A percentile compares a stretch with the other conserved stretches of the same genome.
Conservation (phyloP, 2,113 vertebrate species). For the Chlorocebus sabaeus region DNA sequence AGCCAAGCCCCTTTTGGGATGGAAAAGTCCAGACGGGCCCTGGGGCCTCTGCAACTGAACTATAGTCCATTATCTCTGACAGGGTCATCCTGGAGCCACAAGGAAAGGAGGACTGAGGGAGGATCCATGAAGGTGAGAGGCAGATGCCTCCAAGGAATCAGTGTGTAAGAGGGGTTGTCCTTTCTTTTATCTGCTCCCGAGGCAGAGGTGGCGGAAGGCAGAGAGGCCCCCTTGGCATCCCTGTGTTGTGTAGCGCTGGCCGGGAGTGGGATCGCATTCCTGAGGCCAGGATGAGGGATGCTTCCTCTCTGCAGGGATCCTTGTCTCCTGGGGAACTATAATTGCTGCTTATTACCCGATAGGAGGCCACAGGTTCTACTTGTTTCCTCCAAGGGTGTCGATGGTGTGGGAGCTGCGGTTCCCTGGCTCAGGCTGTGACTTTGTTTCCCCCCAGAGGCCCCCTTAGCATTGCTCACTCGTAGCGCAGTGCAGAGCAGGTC, state of each 20-base stretch:
- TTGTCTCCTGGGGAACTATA: not conserved
- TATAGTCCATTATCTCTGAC: not conserved
- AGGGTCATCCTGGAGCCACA: not conserved
- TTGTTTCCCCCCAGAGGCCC: fast-evolving
- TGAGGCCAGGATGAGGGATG: not conserved
- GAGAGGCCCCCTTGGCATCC: not conserved
- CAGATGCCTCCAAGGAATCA: not conserved
- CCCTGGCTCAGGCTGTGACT: not conserved
- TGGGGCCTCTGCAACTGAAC: not conserved
- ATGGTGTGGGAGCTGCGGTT: fast-evolving
- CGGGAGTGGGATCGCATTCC: not conserved
- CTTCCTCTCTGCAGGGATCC: not conserved
- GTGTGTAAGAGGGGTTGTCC: fast-evolving
- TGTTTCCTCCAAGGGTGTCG: fast-evolving
- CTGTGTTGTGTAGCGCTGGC: not conserved
- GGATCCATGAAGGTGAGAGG: not conserved
- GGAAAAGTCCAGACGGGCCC: not conserved
- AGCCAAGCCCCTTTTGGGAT: not conserved
- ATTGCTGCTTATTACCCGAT: too few species aligned
- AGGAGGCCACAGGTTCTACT: not conserved
- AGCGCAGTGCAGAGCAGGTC: not conserved
- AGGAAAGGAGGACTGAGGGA: not conserved
- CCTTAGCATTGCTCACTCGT: not conserved
- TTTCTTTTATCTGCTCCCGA: not conserved
- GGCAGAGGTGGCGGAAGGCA: not conserved